Base-by-base conservation (phyloP, 2,113 vertebrate genomes). In the Gallinago media region DNA sequence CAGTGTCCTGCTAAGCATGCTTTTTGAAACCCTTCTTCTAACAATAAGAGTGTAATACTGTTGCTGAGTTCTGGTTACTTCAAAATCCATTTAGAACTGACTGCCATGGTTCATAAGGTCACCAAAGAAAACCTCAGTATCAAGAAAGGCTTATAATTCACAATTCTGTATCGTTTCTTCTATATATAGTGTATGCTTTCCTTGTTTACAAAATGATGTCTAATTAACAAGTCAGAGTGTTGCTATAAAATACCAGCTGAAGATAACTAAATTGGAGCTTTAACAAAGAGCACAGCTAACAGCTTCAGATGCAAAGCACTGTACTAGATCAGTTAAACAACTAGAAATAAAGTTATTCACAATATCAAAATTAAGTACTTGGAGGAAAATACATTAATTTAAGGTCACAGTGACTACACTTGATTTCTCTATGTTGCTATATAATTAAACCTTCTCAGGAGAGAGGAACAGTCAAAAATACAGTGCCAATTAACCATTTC, bases 161-260 rank as follows among this genome's bases (percentile, higher is more conserved):
- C 27, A 77, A 54, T 55, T 88, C 14, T 42, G 71, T 77, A 40
- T 47, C 7, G 8, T 76, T 85, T 61, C 61, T 93, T 74, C 88
- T 91, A 67, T 74, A 68, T 36, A 71, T 67, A 93, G 70, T 25
- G n/a, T 47, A 54, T 32, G 5, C 34, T 96, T 97, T 81, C 56
- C 62, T 80, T 96, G 67, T 89, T 96, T 94, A 94, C 56, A 88
- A 65, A 95, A 80, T 68, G 1, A 78, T 63, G 16, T 40, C 74
- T 92, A 80, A 94, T 93, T 91, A 86, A 73, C 50, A 88, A 95
- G 65, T 22, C 63, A 95, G 36, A 54, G 42, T 82, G 42, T 46
- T 79, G 66, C 55, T 88, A 42, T 85, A 82, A 96, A 93, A 75
- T 29, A 83, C 44, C 65, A 89, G 67, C 83, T 68, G 62, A 94